Evolutionary conservation across 2,797 vertebrate genomes (phyloP).

Genomic region (Hemitrygon akajei): DNA sequence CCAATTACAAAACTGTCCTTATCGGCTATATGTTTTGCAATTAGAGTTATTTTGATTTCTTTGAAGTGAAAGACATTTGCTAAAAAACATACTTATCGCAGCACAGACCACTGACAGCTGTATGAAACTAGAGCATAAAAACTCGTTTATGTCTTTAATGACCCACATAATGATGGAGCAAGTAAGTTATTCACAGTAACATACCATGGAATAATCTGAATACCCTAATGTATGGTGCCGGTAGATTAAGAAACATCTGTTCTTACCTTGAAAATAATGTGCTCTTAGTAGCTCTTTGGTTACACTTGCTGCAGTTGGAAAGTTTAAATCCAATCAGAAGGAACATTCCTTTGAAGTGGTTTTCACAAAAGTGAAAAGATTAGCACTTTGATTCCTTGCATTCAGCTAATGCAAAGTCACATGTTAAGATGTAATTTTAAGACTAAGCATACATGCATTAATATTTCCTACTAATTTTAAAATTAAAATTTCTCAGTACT

Average conservation of each 20-base stretch:
- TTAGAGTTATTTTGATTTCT: constrained; percentile 35
- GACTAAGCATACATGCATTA: not conserved
- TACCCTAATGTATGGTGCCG: constrained; percentile 61
- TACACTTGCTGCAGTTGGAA: constrained; percentile 33
- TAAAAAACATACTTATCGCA: constrained; percentile 69
- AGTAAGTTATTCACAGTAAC: constrained; percentile 72
- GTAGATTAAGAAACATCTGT: constrained; percentile 78
- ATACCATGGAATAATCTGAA: constrained; percentile 67
- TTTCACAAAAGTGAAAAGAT: constrained; percentile 15
- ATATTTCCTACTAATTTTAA: not conserved
- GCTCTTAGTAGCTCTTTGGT: constrained; percentile 21
- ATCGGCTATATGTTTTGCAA: constrained; percentile 21
- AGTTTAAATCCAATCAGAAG: constrained; percentile 35
- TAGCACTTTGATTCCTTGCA: not conserved
- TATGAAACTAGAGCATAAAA: constrained; percentile 65
- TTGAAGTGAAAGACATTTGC: constrained; percentile 51
- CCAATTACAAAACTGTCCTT: constrained; percentile 24
- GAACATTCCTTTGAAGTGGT: not conserved
- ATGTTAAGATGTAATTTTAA: not conserved
- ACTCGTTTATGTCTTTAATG: constrained; percentile 74
- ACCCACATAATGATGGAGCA: constrained; percentile 65
- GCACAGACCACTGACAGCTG: constrained; percentile 72
- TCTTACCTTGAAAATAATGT: constrained; percentile 59
- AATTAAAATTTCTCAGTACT: not conserved
- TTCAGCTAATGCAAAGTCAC: not conserved